Percentiles rank a stretch among this genome's conserved stretches.
phyloP scores from a whole-genome alignment of 2,888 invertebrate genomes.

The Zaprionus obscuricornis region DNA sequence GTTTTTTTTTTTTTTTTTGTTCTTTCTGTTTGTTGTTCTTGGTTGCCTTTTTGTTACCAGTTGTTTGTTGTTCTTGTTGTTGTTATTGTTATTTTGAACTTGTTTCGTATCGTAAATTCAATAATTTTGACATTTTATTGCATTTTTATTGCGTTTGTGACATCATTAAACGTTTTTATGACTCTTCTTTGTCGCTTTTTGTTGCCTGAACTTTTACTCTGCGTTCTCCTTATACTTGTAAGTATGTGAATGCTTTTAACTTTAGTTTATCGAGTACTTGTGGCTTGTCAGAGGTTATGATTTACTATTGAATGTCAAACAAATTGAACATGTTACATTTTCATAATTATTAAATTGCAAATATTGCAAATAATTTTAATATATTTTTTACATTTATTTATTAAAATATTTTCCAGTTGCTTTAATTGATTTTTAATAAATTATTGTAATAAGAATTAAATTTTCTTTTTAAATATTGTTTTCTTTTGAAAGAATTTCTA shows the following conservation, averaged over 20 bases:
- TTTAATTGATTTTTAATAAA: no score
- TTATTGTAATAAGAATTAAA: no score
- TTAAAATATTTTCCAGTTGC: no score
- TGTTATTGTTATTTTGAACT: conserved; percentile 66
- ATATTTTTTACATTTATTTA: no score
- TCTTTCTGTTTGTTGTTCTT: conserved; percentile 26
- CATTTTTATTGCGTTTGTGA: conserved; percentile 78
- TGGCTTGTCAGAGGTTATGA: neutral
- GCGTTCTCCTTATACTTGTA: conserved; percentile 41
- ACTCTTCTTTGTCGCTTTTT: conserved; percentile 73
- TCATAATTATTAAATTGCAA: no score
- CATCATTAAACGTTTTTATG: conserved; percentile 78
- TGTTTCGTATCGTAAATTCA: conserved; percentile 79
- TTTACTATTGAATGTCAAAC: no score
- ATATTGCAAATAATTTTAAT: no score
- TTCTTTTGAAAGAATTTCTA: no score
- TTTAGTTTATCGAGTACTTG: neutral
- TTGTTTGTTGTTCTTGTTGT: conserved; percentile 38
- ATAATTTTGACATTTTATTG: conserved; percentile 79
- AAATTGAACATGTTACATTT: no score
- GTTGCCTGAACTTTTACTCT: conserved; percentile 65
- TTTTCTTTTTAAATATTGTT: no score
- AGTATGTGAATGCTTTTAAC: conserved; percentile 12
- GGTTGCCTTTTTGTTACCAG: conserved; percentile 2
- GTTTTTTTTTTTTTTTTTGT: conserved; percentile 40